These are phyloP conservation scores for Mus spicilegus DNA, from an alignment of 2,113 vertebrate species.

Conservation along the genomic window DNA sequence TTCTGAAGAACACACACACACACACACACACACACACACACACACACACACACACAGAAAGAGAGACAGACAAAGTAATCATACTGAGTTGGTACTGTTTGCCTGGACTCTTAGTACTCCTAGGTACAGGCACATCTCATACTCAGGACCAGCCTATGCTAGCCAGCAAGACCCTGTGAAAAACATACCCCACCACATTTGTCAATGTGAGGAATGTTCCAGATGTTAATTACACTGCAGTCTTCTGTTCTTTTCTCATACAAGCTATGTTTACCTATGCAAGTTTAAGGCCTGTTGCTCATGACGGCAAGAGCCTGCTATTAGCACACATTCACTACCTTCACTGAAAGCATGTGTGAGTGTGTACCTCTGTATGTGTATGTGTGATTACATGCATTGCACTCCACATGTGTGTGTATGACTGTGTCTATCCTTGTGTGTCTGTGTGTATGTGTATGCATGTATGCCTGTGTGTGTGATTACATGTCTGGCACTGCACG, in stretches of 20 bases:
- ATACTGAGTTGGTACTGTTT: no score
- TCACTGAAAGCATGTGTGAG: neutral
- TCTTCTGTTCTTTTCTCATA: neutral
- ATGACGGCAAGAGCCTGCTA: no score
- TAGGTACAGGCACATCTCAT: neutral
- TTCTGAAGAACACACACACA: neutral
- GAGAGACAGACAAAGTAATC: no score
- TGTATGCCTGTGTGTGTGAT: neutral
- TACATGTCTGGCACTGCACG: neutral
- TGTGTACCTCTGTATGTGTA: neutral
- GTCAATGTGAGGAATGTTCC: neutral
- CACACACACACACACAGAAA: neutral
- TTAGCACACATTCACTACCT: no score
- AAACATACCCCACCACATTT: neutral
- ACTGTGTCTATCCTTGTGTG: neutral
- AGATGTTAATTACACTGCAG: no score
- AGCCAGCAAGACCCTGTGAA: neutral
- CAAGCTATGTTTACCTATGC: no score
- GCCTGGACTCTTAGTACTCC: neutral
- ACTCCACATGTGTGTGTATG: no score
- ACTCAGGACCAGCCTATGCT: neutral
- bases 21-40: neutral
- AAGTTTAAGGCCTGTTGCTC: accelerated
- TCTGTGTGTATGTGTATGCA: no score
- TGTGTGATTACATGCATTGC: neutral